Percentiles rank a stretch among this genome's conserved stretches.
Evolutionary conservation across 2,113 vertebrate species (phyloP).

Genomic region (Notiomystis cincta): DNA sequence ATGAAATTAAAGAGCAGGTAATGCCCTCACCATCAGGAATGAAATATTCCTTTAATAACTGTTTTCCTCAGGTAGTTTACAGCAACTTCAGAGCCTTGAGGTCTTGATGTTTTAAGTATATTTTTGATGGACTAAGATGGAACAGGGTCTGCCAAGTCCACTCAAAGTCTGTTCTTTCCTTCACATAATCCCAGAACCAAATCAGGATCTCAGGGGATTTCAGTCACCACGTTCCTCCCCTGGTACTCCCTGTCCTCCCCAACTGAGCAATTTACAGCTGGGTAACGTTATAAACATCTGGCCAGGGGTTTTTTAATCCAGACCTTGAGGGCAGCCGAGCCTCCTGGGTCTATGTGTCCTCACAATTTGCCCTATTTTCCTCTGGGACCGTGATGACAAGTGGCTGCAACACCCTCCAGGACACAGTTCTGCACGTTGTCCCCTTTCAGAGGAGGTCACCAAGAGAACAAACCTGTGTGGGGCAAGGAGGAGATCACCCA

Average conservation of each 20-base stretch:
- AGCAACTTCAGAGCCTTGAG: not conserved
- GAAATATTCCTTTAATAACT: constrained; percentile 18
- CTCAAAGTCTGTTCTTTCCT: not conserved
- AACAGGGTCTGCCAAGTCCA: rapidly evolving
- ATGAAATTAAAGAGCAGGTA: not conserved
- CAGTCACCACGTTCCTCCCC: not conserved
- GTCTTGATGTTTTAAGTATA: not conserved
- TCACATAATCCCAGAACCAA: rapidly evolving
- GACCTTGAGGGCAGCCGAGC: not conserved
- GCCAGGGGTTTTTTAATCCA: not conserved
- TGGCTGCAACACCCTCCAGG: not conserved
- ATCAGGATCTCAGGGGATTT: not conserved
- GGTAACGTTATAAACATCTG: not conserved
- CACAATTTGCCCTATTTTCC: rapidly evolving
- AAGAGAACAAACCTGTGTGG: not conserved
- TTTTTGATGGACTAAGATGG: not conserved
- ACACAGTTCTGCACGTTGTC: not conserved
- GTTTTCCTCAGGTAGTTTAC: not conserved
- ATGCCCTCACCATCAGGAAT: not conserved
- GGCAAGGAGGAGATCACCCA: not conserved
- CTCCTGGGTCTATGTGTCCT: not conserved
- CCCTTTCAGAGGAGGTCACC: not conserved
- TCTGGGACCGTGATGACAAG: not conserved
- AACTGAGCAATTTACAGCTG: not conserved
- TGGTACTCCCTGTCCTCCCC: not conserved